These are phyloP conservation scores for Leuciscus idus DNA, from an alignment of 2,113 vertebrate genomes.

Conservation along the genomic window DNA sequence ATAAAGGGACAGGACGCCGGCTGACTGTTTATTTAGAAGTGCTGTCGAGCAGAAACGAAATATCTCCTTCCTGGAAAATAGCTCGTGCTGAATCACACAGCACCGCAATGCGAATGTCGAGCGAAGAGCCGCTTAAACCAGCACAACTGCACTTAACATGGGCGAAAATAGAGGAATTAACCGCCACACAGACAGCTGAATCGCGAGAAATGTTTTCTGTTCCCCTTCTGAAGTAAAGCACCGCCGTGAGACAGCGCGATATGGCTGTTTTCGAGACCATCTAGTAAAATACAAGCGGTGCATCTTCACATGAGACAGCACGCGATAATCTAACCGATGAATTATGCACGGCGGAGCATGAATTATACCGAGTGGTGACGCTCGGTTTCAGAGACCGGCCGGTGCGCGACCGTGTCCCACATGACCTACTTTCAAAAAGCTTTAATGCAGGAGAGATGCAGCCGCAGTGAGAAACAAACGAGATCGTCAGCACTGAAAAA, in stretches of 20 bases:
- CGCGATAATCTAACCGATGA: slow-evolving; percentile 44
- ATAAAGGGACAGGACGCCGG: background rate
- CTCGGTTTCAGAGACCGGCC: slow-evolving; percentile 16
- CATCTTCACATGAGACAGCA: slow-evolving; percentile 1
- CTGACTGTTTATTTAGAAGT: slow-evolving; percentile 14
- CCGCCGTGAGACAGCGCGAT: background rate
- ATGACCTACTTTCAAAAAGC: slow-evolving; percentile 56
- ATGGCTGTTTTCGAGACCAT: background rate
- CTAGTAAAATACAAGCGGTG: background rate
- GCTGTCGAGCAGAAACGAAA: slow-evolving; percentile 1
- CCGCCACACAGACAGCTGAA: background rate
- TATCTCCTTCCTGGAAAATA: slow-evolving; percentile 26
- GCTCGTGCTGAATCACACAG: background rate
- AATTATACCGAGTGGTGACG: slow-evolving; percentile 25
- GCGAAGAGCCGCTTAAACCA: background rate
- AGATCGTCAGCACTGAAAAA: slow-evolving; percentile 11
- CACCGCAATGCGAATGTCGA: slow-evolving; percentile 14
- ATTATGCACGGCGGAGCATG: slow-evolving; percentile 40
- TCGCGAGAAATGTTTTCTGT: background rate
- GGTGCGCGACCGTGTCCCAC: slow-evolving; percentile 22
- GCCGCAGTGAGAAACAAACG: slow-evolving; percentile 8
- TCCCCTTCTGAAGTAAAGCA: background rate
- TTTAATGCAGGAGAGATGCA: slow-evolving; percentile 27
- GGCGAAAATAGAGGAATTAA: slow-evolving; percentile 25
- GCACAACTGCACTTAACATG: slow-evolving; percentile 2